Conservation (phyloP, 2,888 invertebrate species). For the Brachyptera risi region DNA sequence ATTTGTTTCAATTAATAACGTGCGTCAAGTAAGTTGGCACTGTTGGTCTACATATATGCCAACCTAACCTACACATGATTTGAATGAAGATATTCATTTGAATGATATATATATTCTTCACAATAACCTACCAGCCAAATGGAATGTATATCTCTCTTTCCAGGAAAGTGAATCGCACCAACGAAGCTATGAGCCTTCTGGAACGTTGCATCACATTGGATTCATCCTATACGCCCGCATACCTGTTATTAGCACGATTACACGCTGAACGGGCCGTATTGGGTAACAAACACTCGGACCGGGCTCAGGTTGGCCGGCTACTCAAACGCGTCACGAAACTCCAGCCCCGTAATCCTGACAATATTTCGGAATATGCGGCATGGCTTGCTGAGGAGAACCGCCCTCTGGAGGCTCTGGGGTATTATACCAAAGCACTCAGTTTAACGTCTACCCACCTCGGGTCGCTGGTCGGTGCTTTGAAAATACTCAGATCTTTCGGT, state of each 20-base stretch:
- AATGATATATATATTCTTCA: no score
- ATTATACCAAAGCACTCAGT: conserved; percentile 54
- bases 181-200: conserved; percentile 62
- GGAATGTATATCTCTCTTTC: conserved; percentile 20
- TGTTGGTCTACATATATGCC: no score
- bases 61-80: no score
- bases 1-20: no score
- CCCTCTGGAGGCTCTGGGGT: conserved; percentile 50
- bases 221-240: conserved; percentile 64
- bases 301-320: conserved; percentile 47
- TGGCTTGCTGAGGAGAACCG: conserved; percentile 61
- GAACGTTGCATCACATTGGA: conserved; percentile 63
- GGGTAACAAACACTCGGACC: no score
- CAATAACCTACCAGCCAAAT: no score
- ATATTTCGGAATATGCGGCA: conserved; percentile 65
- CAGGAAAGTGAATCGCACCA: conserved; percentile 63
- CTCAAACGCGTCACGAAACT: conserved; percentile 60
- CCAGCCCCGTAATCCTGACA: conserved; percentile 64
- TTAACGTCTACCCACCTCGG: conserved; percentile 52
- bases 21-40: no score
- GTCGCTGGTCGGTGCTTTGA: conserved; percentile 57
- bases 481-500: conserved; percentile 57
- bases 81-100: no score
- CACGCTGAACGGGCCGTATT: conserved; percentile 37
- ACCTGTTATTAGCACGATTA: conserved; percentile 61